Base-by-base conservation (phyloP, 2,888 invertebrate genomes). In the Oscheius onirici region DNA sequence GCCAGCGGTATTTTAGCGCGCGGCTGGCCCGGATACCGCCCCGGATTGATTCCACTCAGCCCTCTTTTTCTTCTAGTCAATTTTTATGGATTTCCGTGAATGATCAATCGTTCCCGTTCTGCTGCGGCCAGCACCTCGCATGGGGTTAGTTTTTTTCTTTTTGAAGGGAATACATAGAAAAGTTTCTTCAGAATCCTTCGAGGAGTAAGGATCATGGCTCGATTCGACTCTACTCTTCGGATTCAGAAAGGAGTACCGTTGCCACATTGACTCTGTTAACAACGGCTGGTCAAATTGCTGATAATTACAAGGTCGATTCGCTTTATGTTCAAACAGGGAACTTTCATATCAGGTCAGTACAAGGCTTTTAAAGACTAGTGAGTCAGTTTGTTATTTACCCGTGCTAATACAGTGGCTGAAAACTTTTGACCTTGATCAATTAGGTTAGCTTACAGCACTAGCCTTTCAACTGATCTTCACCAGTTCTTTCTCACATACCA, bases 171-270 rank as follows among this genome's bases (percentile, higher is more conserved):
- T 17, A 49, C 1, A 20, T 15, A 22, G 49, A 10, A 17, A 49
- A 17, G 22, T 8, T 26, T 46, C n/a, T 28, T 63, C 8, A n/a
- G n/a, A 49, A 49, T 20, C 34, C 11, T 11, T 20, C 17, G 28
- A 46, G 28, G 26, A 49, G 24, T 3, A 63, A 63, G 28, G 63
- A 63, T 2, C 46, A 63, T 55, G 68, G 68, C 44, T 46, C 44
- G 8, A 68, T 78, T 5, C 58, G 79, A 28, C 58, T 79, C 10
- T 77, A 77, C 49, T 79, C 79, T 10, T 73, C 75, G 1, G 79
- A 79, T 52, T 76, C 77, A 3, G 71, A 79, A 20, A 22, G 79
- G 49, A 77, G 77, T 26, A 77, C 79, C 5, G 55, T 70, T 6
- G 70, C 52, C 24, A 70, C 61, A 13, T 20, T 70, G 24, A 70